These are phyloP conservation scores for Semnornis frantzii DNA, from an alignment of 2,113 vertebrate species.

Conservation along the genomic window DNA sequence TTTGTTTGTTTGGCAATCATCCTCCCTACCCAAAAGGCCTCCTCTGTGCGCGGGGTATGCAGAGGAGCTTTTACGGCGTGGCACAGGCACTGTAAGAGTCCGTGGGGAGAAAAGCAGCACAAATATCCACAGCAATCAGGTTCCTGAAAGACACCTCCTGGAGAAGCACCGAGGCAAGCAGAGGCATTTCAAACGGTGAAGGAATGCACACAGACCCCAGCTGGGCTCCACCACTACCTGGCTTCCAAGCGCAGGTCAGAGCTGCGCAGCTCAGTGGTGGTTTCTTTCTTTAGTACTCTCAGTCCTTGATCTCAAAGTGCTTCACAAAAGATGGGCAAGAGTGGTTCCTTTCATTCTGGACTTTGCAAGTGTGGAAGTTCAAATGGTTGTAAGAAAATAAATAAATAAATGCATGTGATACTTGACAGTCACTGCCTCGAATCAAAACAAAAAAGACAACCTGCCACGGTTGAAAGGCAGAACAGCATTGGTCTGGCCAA, in stretches of 20 bases:
- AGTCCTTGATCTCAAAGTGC: conserved; percentile 61
- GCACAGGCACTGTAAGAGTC: not conserved
- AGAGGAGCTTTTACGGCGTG: not conserved
- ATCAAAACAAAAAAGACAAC: too few relatives aligned
- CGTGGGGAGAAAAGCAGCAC: not conserved
- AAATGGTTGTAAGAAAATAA: not conserved
- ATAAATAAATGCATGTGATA: not conserved
- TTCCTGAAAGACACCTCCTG: not conserved
- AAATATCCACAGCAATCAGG: not conserved
- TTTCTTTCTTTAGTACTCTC: not conserved
- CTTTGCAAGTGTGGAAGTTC: not conserved
- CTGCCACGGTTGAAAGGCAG: not conserved
- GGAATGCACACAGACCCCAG: not conserved
- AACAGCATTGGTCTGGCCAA: rapidly evolving
- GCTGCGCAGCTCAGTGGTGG: not conserved
- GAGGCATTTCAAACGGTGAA: not conserved
- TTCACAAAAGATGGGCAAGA: conserved; percentile 38
- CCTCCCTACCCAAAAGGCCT: not conserved
- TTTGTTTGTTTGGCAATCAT: not conserved
- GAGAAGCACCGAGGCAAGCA: not conserved
- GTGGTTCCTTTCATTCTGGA: not conserved
- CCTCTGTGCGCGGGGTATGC: not conserved
- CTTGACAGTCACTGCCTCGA: not conserved
- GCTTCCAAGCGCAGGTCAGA: not conserved
- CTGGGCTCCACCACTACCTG: not conserved